Evolutionary conservation across 2,888 invertebrate species (phyloP).

Genomic region (Agrenia bidenticulata): DNA sequence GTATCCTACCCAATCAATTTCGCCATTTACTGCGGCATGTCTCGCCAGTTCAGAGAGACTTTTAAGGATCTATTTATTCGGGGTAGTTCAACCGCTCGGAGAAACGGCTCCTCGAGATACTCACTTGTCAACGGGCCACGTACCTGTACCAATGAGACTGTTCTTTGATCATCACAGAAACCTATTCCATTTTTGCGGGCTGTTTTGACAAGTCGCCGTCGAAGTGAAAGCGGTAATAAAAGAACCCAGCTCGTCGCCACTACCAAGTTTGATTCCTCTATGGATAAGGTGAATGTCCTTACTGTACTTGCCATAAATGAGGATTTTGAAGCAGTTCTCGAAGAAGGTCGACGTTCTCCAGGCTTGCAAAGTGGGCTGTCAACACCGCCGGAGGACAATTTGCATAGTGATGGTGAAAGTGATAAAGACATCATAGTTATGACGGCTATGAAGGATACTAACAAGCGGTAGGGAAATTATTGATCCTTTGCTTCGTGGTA

Average conservation of each 20-base stretch:
- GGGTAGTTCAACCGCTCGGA: constrained; percentile 55
- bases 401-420: constrained; percentile 2
- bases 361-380: neutral
- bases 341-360: neutral
- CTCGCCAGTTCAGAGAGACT: constrained; percentile 87
- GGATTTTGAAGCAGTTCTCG: too few species aligned
- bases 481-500: neutral
- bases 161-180: constrained; percentile 61
- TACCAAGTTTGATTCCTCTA: neutral
- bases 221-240: neutral
- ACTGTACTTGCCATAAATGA: neutral
- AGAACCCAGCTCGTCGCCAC: neutral
- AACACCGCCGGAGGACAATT: neutral
- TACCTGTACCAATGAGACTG: constrained; percentile 77
- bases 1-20: constrained; percentile 91
- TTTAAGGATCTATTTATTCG: constrained; percentile 77
- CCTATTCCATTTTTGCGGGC: constrained; percentile 18
- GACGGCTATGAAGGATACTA: neutral
- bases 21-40: constrained; percentile 69
- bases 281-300: too few species aligned
- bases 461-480: neutral
- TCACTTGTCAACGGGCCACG: constrained; percentile 79
- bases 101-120: constrained; percentile 69
- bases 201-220: neutral
- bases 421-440: constrained; percentile 16